Percentiles rank a stretch among this genome's conserved stretches.
Conservation (phyloP, 2,113 vertebrate genomes). For the Alouatta palliata region DNA sequence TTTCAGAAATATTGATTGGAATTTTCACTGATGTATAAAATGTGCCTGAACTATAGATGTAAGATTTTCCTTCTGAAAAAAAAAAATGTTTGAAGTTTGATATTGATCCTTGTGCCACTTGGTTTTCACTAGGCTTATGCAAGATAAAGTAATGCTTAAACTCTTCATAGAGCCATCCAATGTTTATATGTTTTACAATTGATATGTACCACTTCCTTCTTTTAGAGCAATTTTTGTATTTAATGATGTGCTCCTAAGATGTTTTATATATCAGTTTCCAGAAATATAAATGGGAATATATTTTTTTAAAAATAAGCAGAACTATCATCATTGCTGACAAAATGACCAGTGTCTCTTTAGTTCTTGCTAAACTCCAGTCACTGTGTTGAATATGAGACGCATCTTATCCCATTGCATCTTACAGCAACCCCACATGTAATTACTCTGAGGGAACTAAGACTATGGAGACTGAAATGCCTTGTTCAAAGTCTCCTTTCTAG, state of each 20-base stretch:
- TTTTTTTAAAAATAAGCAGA: background rate
- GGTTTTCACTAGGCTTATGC: slow-evolving; percentile 65
- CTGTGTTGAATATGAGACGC: background rate
- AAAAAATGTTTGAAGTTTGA: slow-evolving; percentile 3
- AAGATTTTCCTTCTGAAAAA: slow-evolving; percentile 53
- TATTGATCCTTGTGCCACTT: slow-evolving; percentile 68
- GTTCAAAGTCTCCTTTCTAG: background rate
- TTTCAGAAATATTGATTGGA: slow-evolving; percentile 75
- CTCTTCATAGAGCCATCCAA: slow-evolving; percentile 13
- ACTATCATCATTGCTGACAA: background rate
- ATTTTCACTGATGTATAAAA: slow-evolving; percentile 74
- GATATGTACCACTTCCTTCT: background rate
- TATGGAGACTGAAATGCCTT: background rate
- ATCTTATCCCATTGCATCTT: background rate
- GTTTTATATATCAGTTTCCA: background rate
- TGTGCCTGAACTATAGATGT: slow-evolving; percentile 57
- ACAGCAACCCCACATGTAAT: background rate
- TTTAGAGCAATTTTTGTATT: slow-evolving; percentile 33
- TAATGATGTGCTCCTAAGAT: slow-evolving; percentile 3
- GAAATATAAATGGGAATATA: background rate
- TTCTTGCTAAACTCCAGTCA: background rate
- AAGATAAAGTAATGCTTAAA: slow-evolving; percentile 50
- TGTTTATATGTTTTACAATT: slow-evolving; percentile 16
- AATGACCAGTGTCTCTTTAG: background rate
- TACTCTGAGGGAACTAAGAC: background rate